Evolutionary conservation across 2,113 vertebrate genomes (phyloP).

Genomic region (Python bivittatus): DNA sequence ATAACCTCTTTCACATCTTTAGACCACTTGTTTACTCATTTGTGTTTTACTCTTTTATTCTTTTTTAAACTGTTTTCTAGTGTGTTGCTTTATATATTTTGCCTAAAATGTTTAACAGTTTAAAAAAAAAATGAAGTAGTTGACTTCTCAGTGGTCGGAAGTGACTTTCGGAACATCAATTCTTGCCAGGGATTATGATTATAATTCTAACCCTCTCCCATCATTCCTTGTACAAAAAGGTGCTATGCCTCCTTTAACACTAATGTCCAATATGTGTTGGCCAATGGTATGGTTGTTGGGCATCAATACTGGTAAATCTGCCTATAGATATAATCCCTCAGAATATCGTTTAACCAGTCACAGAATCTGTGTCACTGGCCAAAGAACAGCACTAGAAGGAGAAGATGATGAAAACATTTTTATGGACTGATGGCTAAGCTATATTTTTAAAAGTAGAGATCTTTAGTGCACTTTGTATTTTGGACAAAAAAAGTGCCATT

Average conservation of each 20-base stretch:
- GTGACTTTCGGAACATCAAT: background rate
- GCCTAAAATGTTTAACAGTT: background rate
- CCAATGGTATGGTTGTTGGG: background rate
- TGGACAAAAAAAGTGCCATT: background rate
- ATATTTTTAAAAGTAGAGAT: background rate
- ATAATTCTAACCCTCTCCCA: background rate
- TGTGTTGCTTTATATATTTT: background rate
- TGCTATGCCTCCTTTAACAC: background rate
- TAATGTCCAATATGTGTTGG: background rate
- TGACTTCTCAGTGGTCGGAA: background rate
- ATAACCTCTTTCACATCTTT: background rate
- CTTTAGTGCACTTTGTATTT: background rate
- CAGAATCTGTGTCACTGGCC: background rate
- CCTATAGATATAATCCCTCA: background rate
- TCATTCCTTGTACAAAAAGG: background rate
- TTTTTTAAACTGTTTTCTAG: background rate
- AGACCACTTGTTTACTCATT: background rate
- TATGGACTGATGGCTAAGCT: background rate
- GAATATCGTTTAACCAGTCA: background rate
- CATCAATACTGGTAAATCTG: background rate
- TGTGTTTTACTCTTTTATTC: background rate
- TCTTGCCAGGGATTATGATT: background rate
- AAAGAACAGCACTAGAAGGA: background rate
- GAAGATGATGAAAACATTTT: background rate
- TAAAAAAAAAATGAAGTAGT: background rate